phyloP scores from a whole-genome alignment of 2,113 vertebrate species.

The Polyodon spathula region DNA sequence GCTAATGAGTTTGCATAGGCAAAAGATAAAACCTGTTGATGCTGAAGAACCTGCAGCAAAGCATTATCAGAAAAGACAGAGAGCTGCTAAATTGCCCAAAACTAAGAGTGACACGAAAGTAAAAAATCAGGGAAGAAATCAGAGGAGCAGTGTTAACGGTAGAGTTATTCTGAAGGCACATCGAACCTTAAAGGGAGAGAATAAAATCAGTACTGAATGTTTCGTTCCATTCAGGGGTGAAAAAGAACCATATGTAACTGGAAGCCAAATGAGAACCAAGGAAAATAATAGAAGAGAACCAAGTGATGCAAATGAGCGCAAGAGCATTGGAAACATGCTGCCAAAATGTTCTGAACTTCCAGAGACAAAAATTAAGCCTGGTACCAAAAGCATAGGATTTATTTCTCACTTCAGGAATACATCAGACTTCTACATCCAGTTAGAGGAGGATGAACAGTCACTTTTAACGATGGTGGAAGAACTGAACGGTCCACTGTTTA shows the following conservation, averaged over 20 bases:
- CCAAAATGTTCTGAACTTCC: constrained; percentile 48
- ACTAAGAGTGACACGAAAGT: constrained; percentile 20
- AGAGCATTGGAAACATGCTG: constrained; percentile 7
- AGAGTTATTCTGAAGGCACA: too few species aligned
- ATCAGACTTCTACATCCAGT: constrained; percentile 65
- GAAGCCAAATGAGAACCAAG: not conserved
- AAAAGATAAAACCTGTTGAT: constrained; percentile 17
- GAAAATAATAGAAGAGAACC: constrained; percentile 10
- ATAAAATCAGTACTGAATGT: too few species aligned
- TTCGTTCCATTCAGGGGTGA: too few species aligned
- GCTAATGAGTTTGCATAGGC: constrained; percentile 39
- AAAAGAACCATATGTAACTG: too few species aligned
- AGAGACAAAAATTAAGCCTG: constrained; percentile 37
- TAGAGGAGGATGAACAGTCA: constrained; percentile 56
- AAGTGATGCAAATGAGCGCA: constrained; percentile 6
- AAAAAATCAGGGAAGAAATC: not conserved
- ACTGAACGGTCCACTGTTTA: constrained; percentile 44
- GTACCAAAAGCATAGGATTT: constrained; percentile 45
- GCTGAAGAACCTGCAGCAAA: not conserved
- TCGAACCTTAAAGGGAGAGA: too few species aligned
- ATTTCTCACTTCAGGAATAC: constrained; percentile 48
- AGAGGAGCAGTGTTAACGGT: too few species aligned
- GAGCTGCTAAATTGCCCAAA: constrained; percentile 12
- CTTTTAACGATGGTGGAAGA: constrained; percentile 54
- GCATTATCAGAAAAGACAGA: constrained; percentile 1